Evolutionary conservation across 2,888 invertebrate species (phyloP), one percentile per base, ranked within the genome.

Genomic region (Geophilus truncorum): DNA sequence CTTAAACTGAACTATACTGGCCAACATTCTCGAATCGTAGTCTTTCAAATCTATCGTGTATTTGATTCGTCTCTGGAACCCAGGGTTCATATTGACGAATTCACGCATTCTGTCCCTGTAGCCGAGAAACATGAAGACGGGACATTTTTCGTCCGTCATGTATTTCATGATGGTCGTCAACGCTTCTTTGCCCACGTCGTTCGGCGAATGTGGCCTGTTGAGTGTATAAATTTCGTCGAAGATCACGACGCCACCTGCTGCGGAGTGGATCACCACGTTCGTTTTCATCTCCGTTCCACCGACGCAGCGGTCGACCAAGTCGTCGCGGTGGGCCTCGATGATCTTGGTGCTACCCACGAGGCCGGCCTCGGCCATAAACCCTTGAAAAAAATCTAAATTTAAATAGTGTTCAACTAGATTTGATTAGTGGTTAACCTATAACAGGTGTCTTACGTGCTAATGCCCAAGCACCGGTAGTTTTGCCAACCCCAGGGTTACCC

Each of bases 221-320:
- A 79, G 79, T n/a, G 79, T 34, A 45, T 79, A 79, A 57, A 79
- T 25, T 18, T 79, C 79, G 21, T 79, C 79, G n/a, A 79, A 79
- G n/a, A 79, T 79, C 9, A 79, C 57, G 3, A 79, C 79, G 12
- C 79, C 79, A 6, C 79, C 79, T 15, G 45, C 23, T 10, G 79
- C 79, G 5, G 51, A 25, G n/a, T 79, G 79, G 21, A 79, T 79
- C 1, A 79, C 79, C 1, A 28, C 34, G 25, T 79, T 79, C 2
- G 79, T 79, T 28, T 57, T 79, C 28, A 51, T 51, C 32, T 79
- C 79, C 5, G 79, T 79, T 12, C 57, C 79, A 3, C 79, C 79
- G 5, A 79, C 79, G 28, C 25, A 79, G 3, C 57, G 45, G n/a
- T 57, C 78, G 18, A 78, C 40, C 7, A 78, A 34, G 40, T 78